A percentile compares a stretch with the other conserved stretches of the same genome.
phyloP scores from a whole-genome alignment of 2,113 vertebrate species.

The Pomatorhinus ruficollis region DNA sequence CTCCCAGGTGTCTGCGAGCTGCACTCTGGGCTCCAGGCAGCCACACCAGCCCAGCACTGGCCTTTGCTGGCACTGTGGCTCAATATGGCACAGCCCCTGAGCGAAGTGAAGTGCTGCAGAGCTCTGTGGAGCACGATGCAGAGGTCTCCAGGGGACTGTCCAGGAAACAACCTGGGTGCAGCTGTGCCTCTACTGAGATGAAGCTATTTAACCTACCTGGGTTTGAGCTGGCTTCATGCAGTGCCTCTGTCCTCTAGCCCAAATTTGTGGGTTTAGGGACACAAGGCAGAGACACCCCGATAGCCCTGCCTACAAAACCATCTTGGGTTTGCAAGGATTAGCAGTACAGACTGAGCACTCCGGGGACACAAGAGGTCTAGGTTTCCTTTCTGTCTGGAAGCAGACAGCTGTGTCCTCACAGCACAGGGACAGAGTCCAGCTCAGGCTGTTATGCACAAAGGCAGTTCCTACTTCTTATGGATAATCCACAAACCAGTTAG shows the following conservation, averaged over 20 bases:
- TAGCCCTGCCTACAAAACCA: not conserved
- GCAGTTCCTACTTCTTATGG: not conserved
- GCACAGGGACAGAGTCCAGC: not conserved
- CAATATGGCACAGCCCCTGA: not conserved
- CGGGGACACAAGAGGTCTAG: rapidly evolving
- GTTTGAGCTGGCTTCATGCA: not conserved
- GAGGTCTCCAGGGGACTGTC: not conserved
- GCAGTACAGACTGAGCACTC: not conserved
- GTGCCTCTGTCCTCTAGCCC: not conserved
- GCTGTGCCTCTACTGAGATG: rapidly evolving
- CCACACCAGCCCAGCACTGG: rapidly evolving
- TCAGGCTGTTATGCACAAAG: not conserved
- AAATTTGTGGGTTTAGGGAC: not conserved
- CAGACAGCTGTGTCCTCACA: not conserved
- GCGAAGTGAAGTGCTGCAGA: not conserved
- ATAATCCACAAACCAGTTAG: not conserved
- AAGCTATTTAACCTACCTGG: not conserved
- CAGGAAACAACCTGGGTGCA: not conserved
- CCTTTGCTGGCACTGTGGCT: not conserved
- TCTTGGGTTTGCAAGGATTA: not conserved
- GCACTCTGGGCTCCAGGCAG: not conserved
- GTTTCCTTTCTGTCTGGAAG: not conserved
- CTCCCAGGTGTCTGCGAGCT: not conserved
- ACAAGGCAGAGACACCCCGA: not conserved
- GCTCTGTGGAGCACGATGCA: not conserved